A percentile compares a stretch with the other conserved stretches of the same genome.
phyloP scores from a whole-genome alignment of 2,113 vertebrate species.

The human (Homo sapiens) region GRCh38 chr3:141243501-141244000 shows the following conservation, averaged over 20 bases:
- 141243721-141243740: not conserved
- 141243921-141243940: not conserved
- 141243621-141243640: too few species aligned
- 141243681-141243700: not conserved
- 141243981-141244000: not conserved
- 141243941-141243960: not conserved
- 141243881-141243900: not conserved
- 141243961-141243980: not conserved
- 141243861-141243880: not conserved
- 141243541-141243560: accelerated
- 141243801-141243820: not conserved
- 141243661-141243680: not conserved
- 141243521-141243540: too few species aligned
- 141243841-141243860: not conserved
- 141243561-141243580: not conserved
- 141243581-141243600: not conserved
- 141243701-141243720: not conserved
- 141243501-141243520: not conserved
- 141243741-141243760: too few species aligned
- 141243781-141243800: not conserved
- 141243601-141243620: not conserved
- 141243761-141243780: not conserved
- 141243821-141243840: conserved; percentile 6
- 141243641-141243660: not conserved
- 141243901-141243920: conserved; percentile 30